Base-by-base conservation (phyloP, 2,888 invertebrate genomes). In the Hypselothyrea guttata region DNA sequence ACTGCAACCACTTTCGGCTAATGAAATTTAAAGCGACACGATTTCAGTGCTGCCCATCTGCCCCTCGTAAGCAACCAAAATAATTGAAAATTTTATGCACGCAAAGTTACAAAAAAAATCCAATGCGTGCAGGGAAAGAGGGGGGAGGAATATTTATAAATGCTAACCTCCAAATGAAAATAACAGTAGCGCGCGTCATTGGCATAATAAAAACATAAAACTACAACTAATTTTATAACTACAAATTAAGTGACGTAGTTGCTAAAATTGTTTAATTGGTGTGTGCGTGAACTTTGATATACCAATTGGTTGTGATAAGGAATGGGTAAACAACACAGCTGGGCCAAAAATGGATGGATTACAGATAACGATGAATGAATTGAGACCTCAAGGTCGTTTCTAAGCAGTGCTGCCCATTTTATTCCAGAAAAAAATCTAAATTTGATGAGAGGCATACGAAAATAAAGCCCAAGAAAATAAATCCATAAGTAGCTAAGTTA, bases 161-260 rank as follows among this genome's bases (percentile, higher is more conserved):
- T 38, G 33, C 15, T 77, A 77, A 78, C 77, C 77, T 82, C 73
- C 70, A 78, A 71, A 63, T 49, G 46, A 54, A 72, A 75, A 68
- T 70, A 77, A 62, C 52, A 70, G 56, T 46, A 53, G 48, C 27
- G 46, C 52, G 57, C 73, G 70, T 66, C 73, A 75, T 49, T 55
- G 54, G 13, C 42, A 56, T 51, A 62, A 66, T 58, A 53, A 72
- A 64, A 61, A 49, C 44, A 48, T 71, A 63, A 72, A 64, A 61
- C 53, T 46, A 48, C 67, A 63, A 73, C 68, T 65, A 66, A 75
- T 59, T 59, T 56, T 49, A 42, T 63, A 71, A 56, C 61, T 67
- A 28, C n/a, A n/a, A n/a, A n/a, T n/a, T n/a, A 41, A 41, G 47
- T 76, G 79, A 71, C 79, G 68, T 63, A 49, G 27, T 7, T 11